These are phyloP conservation scores for Podargus strigoides DNA, from an alignment of 2,797 vertebrate genomes.

Conservation along the genomic window DNA sequence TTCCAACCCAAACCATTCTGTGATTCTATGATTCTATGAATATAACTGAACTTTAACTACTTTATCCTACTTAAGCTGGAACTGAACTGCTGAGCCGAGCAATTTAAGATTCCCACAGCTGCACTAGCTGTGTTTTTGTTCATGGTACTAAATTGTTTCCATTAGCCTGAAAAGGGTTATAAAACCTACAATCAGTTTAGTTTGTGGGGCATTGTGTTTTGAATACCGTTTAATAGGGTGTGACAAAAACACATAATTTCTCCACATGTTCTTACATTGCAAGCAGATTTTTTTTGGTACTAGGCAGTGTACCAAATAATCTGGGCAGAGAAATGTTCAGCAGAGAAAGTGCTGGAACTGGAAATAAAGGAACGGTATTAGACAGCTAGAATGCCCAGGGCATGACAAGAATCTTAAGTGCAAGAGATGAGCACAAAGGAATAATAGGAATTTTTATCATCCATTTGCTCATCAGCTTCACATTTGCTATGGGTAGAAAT, in stretches of 20 bases:
- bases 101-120: slow-evolving; percentile 62
- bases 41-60: slow-evolving; percentile 62
- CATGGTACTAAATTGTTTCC: slow-evolving; percentile 74
- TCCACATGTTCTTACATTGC: slow-evolving; percentile 70
- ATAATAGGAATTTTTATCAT: slow-evolving; percentile 42
- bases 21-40: no score
- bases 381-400: slow-evolving; percentile 1
- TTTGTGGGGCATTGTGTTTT: slow-evolving; percentile 77
- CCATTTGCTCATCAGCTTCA: slow-evolving; percentile 11
- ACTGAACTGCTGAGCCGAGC: slow-evolving; percentile 52
- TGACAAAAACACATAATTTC: slow-evolving; percentile 75
- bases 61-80: slow-evolving; percentile 60
- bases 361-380: slow-evolving; percentile 42
- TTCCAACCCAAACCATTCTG: no score
- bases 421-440: slow-evolving; percentile 19
- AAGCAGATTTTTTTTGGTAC: slow-evolving; percentile 58
- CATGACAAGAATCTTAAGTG: slow-evolving; percentile 56
- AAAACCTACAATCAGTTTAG: slow-evolving; percentile 76
- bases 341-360: slow-evolving; percentile 14
- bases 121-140: slow-evolving; percentile 57
- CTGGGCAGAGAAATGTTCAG: slow-evolving; percentile 9
- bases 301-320: slow-evolving; percentile 36
- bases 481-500: slow-evolving; percentile 41
- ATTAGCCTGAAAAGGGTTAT: slow-evolving; percentile 72
- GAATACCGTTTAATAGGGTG: slow-evolving; percentile 76